Percentiles rank a stretch among this genome's conserved stretches.
These are phyloP conservation scores for Gymnoscelis rufifasciata DNA, from an alignment of 2,888 invertebrate species.

Conservation along the genomic window DNA sequence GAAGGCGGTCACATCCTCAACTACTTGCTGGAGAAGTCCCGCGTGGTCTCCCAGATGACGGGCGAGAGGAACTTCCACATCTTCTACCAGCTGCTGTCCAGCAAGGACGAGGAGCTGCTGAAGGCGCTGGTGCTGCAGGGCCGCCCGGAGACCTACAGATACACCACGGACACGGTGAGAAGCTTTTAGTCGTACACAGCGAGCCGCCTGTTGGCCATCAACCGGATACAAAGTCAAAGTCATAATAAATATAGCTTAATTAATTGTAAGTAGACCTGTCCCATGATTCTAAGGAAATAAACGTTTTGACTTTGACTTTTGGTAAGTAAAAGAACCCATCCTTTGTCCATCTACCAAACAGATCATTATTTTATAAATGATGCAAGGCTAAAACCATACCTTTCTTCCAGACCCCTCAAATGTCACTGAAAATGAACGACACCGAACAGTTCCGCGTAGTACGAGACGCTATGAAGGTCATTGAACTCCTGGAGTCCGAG, in stretches of 20 bases:
- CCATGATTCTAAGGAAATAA: no score
- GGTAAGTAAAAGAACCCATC: no score
- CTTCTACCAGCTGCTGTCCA: slow-evolving; percentile 91
- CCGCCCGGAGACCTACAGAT: slow-evolving; percentile 85
- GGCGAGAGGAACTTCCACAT: slow-evolving; percentile 96
- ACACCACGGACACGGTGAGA: slow-evolving; percentile 86
- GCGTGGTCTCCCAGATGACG: slow-evolving; percentile 89
- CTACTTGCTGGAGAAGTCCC: slow-evolving; percentile 93
- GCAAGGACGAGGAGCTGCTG: slow-evolving; percentile 83
- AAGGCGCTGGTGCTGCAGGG: slow-evolving; percentile 83
- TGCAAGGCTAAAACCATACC: no score
- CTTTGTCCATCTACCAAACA: no score
- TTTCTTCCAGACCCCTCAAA: slow-evolving; percentile 41
- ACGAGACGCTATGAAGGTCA: slow-evolving; percentile 85
- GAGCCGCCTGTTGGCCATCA: no score
- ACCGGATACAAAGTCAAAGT: no score
- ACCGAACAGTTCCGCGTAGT: slow-evolving; percentile 83
- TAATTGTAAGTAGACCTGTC: no score
- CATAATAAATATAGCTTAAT: no score
- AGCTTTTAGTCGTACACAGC: no score
- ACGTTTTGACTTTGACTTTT: no score
- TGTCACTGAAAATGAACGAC: slow-evolving; percentile 74
- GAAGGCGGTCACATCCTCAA: slow-evolving; percentile 93
- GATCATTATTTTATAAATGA: not conserved
- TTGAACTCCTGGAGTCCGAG: slow-evolving; percentile 86